These are phyloP conservation scores for Drosophila bifasciata DNA, from an alignment of 1,140 invertebrate genomes.

Conservation along the genomic window DNA sequence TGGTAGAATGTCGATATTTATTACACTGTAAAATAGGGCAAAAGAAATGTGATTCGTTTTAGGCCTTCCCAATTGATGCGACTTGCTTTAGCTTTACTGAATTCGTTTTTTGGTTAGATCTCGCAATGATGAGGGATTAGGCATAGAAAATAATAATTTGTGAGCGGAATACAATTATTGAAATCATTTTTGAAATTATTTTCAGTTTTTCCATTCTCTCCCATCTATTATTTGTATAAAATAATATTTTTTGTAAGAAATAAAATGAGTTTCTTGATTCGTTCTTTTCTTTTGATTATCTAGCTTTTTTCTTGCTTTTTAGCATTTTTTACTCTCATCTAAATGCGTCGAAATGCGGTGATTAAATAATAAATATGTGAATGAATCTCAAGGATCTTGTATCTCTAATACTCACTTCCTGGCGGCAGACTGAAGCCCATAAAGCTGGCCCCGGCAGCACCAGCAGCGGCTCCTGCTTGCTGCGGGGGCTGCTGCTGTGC, in stretches of 20 bases:
- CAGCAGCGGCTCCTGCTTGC: slow-evolving; percentile 36
- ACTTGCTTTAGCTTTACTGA: background rate
- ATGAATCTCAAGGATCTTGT: background rate
- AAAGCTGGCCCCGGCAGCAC: slow-evolving; percentile 53
- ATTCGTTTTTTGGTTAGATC: slow-evolving; percentile 33
- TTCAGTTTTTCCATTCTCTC: background rate
- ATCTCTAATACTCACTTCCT: slow-evolving; percentile 67
- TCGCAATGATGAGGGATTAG: background rate
- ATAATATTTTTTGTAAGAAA: slow-evolving; percentile 8
- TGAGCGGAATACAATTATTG: background rate
- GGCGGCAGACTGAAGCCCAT: slow-evolving; percentile 80
- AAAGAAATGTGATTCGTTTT: slow-evolving; percentile 45
- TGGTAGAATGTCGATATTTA: slow-evolving; percentile 42
- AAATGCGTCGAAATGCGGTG: background rate
- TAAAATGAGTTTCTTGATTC: background rate
- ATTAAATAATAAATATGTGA: background rate
- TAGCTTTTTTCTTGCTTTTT: no score
- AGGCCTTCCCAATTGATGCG: slow-evolving; percentile 10
- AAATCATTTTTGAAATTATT: background rate
- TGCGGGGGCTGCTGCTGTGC: slow-evolving; percentile 37
- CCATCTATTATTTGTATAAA: background rate
- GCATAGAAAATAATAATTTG: background rate
- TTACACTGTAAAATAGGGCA: slow-evolving; percentile 67
- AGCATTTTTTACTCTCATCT: no score
- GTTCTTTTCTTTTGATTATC: background rate